Evolutionary conservation across 2,797 vertebrate species (phyloP), one percentile per base, ranked within the genome.

Genomic region (Caiman crocodilus): DNA sequence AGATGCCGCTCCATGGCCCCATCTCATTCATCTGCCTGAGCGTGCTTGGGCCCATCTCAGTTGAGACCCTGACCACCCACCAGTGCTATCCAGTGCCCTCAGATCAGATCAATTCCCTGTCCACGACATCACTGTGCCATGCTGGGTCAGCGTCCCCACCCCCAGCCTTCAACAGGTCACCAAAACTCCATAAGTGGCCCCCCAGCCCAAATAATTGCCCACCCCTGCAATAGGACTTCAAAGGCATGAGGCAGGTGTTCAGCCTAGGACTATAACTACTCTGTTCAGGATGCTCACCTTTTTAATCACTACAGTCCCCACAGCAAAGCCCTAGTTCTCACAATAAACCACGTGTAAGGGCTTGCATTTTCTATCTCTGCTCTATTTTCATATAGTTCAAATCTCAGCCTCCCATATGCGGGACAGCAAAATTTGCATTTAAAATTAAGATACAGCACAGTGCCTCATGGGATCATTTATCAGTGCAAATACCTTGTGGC

Each of bases 231-330:
- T 50, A 50, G 56, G 16, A 56, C 89, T 80, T 84, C 63, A 73
- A 73, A 81, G 80, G 20, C 86, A 61, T 5, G 7, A 84, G 86
- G 75, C 85, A 79, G 69, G 80, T 74, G 85, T 26, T 7, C 23
- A 6, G 67, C 5, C 5, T 56, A 69, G 81, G 87, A 90, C 56
- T 2, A 14, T 65, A 90, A 17, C 2, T 8, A 88, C 61, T 9
- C 21, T 50, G 42, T 50, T 50, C 42, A 50, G 42, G 42, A 50
- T 50, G 42, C 42, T 50, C 79, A 56, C 11, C 79, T 59, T 83
- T 94, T 89, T 92, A 89, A 88, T 92, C 93, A 78, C 28, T n/a
- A 82, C 50, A 55, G 86, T 92, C 82, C 85, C 86, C 64, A 23
- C 21, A 81, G 76, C 74, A 75, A 73, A 90, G 56, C 65, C 65